Percentiles rank a stretch among this genome's conserved stretches.
Evolutionary conservation across 2,888 invertebrate genomes (phyloP).

Genomic region (Amaurobius ferox): DNA sequence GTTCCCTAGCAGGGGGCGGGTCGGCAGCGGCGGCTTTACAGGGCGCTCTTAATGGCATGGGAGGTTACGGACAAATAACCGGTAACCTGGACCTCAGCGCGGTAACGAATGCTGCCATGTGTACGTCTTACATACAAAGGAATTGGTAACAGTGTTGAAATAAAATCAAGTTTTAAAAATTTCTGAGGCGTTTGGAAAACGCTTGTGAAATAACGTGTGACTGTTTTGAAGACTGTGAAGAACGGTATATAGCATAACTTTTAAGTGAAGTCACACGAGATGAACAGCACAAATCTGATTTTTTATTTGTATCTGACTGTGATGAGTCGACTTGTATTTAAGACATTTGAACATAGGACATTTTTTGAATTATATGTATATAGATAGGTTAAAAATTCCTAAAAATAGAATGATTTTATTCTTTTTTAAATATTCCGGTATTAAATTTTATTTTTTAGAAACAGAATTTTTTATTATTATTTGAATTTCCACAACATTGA

Average conservation of each 20-base stretch:
- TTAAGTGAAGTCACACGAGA: not conserved
- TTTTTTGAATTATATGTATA: not conserved
- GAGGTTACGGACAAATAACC: constrained; percentile 65
- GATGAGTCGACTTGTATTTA: not conserved
- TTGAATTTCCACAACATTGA: too few species aligned
- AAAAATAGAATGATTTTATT: not conserved
- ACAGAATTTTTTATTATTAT: too few species aligned
- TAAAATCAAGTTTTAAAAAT: not conserved
- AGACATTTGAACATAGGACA: not conserved
- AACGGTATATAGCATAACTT: not conserved
- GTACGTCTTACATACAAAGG: constrained; percentile 69
- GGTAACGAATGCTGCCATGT: constrained; percentile 65
- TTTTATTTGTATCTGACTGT: not conserved
- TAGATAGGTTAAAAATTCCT: not conserved
- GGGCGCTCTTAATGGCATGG: constrained; percentile 67
- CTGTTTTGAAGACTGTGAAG: not conserved
- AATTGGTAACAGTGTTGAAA: constrained; percentile 71
- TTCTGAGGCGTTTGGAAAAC: not conserved
- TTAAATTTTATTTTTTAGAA: too few species aligned
- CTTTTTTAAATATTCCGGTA: too few species aligned
- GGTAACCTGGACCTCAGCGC: constrained; percentile 64
- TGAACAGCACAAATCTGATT: not conserved
- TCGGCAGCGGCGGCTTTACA: constrained; percentile 50
- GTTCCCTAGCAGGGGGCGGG: constrained; percentile 48
- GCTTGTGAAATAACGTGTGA: too few species aligned